These are phyloP conservation scores for Lasioglossum pauxillum DNA, from an alignment of 2,888 invertebrate genomes.

Conservation along the genomic window DNA sequence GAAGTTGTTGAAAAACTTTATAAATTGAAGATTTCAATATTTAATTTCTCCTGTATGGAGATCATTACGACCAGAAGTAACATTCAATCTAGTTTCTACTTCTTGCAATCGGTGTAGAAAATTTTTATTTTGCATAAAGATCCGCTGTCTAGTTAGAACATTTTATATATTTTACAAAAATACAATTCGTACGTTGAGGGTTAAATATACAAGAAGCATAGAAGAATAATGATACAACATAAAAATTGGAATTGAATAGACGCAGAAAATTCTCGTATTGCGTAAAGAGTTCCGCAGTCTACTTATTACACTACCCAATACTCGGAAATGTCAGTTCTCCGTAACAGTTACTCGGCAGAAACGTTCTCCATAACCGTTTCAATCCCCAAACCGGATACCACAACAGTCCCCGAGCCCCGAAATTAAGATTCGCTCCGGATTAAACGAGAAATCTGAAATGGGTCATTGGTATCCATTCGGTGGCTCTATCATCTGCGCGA, in stretches of 20 bases:
- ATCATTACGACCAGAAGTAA: too few relatives aligned
- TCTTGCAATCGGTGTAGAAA: too few relatives aligned
- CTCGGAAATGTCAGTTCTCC: not conserved
- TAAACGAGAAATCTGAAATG: not conserved
- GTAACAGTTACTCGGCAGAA: not conserved
- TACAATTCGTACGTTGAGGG: not conserved
- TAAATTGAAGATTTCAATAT: too few relatives aligned
- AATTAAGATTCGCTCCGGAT: not conserved
- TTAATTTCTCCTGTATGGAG: too few relatives aligned
- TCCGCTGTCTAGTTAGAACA: too few relatives aligned
- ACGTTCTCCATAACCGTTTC: not conserved
- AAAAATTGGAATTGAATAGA: not conserved
- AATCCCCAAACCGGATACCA: not conserved
- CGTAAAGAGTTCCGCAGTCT: not conserved
- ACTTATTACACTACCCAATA: not conserved
- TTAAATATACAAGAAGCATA: not conserved
- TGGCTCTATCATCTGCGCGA: not conserved
- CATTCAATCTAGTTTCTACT: too few relatives aligned
- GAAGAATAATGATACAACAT: not conserved
- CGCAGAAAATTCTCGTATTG: not conserved
- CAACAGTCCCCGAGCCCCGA: not conserved
- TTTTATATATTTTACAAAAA: too few relatives aligned
- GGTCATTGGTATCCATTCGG: not conserved
- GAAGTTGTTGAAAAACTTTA: too few relatives aligned
- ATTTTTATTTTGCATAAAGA: too few relatives aligned